Base-by-base conservation (phyloP, 2,113 vertebrate species). In the Sinosuthora webbiana region DNA sequence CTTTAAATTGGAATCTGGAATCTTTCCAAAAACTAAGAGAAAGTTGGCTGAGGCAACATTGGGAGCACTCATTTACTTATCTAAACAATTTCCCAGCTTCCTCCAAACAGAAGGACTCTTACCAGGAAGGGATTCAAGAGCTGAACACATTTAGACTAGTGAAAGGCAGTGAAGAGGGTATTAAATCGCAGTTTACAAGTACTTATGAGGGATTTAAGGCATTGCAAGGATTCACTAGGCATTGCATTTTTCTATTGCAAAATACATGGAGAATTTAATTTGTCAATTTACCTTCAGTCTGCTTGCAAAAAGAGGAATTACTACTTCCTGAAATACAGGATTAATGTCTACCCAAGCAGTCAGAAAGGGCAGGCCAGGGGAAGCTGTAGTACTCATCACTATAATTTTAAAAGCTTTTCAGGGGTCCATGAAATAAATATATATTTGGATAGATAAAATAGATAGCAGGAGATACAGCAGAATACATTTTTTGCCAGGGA, bases 121-220 rank as follows among this genome's bases (percentile, higher is more conserved):
- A 37, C 3, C 23, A 71, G 44, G 52, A 82, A 56, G 10, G 37
- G 41, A 73, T 79, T 87, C 74, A 65, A 76, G 37, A 83, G 42
- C 65, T 65, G 41, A 89, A 50, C 53, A 18, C 10, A 18, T 75
- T 91, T 68, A n/a, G 45, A 52, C 9, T 35, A 31, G n/a, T 82
- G 81, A 85, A 91, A 91, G 21, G 65, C 22, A 65, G 11, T 59
- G 78, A 73, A 79, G 49, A 93, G 77, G 28, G 18, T 87, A 82
- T 91, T 93, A 85, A 93, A 85, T 83, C 62, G 47, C 15, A 50
- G 50, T 89, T 95, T 91, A 89, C 35, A 87, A 80, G 57, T 83
- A 63, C 69, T 95, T 94, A 79, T 2, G 53, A 73, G 25, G 37
- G 57, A 91, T 76, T 75, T 37, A 73, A 65, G 21, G 57, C 42